These are phyloP conservation scores for Ailurus styani DNA, from an alignment of 2,113 vertebrate genomes.

Conservation along the genomic window DNA sequence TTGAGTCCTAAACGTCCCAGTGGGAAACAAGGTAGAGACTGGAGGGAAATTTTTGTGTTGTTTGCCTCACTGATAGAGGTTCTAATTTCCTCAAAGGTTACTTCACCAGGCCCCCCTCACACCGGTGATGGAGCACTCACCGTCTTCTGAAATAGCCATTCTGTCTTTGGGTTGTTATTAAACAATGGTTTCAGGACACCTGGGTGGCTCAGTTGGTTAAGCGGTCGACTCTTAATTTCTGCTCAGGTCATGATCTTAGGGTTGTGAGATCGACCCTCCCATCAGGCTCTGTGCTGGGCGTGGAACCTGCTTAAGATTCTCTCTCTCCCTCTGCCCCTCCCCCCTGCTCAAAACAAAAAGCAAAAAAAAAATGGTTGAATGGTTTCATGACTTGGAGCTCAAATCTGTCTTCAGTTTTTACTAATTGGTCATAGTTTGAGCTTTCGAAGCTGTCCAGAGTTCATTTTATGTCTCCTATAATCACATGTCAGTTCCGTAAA, in stretches of 20 bases:
- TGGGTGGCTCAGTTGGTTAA: not conserved
- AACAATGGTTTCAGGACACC: not conserved
- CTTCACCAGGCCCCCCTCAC: not conserved
- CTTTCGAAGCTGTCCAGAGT: not conserved
- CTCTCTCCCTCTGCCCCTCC: not conserved
- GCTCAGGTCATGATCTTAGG: not conserved
- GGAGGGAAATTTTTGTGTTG: not conserved
- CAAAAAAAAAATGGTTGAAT: too few relatives aligned
- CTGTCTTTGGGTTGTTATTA: not conserved
- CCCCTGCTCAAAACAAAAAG: too few relatives aligned
- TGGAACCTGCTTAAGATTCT: not conserved
- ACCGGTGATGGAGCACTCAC: too few relatives aligned
- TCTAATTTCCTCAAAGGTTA: not conserved
- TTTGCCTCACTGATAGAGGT: not conserved
- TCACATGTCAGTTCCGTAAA: not conserved
- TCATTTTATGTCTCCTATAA: not conserved
- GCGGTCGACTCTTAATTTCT: not conserved
- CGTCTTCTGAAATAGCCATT: not conserved
- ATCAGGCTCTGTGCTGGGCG: rapidly evolving
- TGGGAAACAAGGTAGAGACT: not conserved
- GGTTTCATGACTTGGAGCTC: too few relatives aligned
- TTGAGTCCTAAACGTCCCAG: not conserved
- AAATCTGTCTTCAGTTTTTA: not conserved
- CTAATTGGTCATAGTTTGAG: not conserved
- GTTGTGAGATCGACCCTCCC: not conserved